These are phyloP conservation scores for Mareca strepera DNA, from an alignment of 2,797 vertebrate species.

Conservation along the genomic window DNA sequence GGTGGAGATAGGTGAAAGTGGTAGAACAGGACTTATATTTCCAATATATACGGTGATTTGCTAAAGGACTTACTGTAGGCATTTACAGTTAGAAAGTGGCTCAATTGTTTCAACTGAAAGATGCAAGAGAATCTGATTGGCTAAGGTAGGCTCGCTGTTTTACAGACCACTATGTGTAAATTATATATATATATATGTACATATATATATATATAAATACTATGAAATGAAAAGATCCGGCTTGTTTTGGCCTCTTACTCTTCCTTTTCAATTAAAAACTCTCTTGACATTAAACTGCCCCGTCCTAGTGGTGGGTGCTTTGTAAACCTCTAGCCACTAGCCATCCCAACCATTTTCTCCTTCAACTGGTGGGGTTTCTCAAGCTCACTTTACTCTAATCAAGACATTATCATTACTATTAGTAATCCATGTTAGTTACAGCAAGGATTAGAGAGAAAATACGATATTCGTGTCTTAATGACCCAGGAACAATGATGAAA, in stretches of 20 bases:
- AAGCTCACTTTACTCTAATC: conserved; percentile 75
- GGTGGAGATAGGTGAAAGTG: not conserved
- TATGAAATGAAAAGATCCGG: not conserved
- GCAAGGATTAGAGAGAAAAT: conserved; percentile 38
- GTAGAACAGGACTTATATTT: not conserved
- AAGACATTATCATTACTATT: conserved; percentile 19
- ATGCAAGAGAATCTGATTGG: not conserved
- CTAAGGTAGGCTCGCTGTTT: not conserved
- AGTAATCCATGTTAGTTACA: conserved; percentile 65
- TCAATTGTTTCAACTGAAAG: not conserved
- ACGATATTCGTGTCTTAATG: conserved; percentile 11
- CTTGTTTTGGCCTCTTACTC: not conserved
- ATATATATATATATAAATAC: too few species aligned
- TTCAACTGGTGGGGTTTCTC: conserved; percentile 30
- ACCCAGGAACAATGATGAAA: not conserved
- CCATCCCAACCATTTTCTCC: not conserved
- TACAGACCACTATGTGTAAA: too few species aligned
- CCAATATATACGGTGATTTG: not conserved
- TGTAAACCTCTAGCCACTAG: not conserved
- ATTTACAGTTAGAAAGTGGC: not conserved
- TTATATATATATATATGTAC: too few species aligned
- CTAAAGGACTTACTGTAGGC: not conserved
- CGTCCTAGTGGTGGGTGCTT: not conserved
- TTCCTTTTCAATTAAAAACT: not conserved
- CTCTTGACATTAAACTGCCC: not conserved